A percentile compares a stretch with the other conserved stretches of the same genome.
Evolutionary conservation across 2,797 vertebrate genomes (phyloP).

Genomic region (Typhlichthys eigenmanni): DNA sequence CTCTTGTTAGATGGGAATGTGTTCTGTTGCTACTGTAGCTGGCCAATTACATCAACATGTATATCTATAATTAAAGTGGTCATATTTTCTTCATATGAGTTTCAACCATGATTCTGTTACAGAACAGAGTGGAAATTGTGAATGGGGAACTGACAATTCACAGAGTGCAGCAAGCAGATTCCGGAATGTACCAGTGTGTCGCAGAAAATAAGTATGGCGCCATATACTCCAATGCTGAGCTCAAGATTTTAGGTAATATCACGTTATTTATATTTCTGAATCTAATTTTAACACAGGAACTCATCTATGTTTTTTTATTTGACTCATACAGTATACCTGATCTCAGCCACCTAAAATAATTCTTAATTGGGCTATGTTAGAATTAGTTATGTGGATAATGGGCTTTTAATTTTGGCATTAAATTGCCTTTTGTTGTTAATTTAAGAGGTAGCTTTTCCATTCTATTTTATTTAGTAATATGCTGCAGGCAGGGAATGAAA

Average conservation of each 20-base stretch:
- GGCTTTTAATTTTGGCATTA: background rate
- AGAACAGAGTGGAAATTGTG: slow-evolving; percentile 86
- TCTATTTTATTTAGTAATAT: slow-evolving; percentile 18
- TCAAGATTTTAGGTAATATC: slow-evolving; percentile 87
- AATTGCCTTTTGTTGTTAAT: slow-evolving; percentile 13
- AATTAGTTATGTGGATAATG: slow-evolving; percentile 1
- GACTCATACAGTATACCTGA: too few relatives aligned
- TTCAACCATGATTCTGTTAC: slow-evolving; percentile 35
- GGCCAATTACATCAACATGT: slow-evolving; percentile 1
- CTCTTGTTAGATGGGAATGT: slow-evolving; percentile 38
- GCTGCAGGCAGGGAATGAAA: slow-evolving; percentile 23
- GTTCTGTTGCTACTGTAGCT: background rate
- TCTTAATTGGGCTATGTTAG: too few relatives aligned
- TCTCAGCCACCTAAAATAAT: too few relatives aligned
- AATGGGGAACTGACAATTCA: slow-evolving; percentile 88
- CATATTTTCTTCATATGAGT: background rate
- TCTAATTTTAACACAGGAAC: background rate
- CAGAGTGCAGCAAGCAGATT: slow-evolving; percentile 85
- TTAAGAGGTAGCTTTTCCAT: slow-evolving; percentile 15
- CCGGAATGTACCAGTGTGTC: slow-evolving; percentile 96
- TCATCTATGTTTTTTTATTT: background rate
- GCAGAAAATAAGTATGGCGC: slow-evolving; percentile 92
- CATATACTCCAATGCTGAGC: slow-evolving; percentile 87
- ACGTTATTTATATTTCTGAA: background rate
- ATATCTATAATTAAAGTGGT: background rate